Evolutionary conservation across 1,140 invertebrate species (phyloP).

Genomic region (Colletes latitarsis): DNA sequence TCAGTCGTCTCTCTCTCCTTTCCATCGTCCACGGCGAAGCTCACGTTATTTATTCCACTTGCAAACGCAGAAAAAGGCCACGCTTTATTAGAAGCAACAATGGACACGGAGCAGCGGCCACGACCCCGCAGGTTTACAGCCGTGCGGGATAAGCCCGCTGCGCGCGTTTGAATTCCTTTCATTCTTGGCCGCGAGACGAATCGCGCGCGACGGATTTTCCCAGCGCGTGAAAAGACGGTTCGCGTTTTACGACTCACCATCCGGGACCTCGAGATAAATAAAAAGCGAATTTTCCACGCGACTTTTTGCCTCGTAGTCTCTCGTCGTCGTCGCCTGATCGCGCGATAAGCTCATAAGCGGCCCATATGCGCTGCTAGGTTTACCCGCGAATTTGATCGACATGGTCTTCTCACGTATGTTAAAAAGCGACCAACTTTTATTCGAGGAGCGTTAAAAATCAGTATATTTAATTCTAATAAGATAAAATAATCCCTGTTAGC

Average conservation of each 20-base stretch:
- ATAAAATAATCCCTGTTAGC: no score
- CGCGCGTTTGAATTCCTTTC: constrained; percentile 29
- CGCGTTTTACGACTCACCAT: background rate
- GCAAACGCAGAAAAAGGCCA: constrained; percentile 19
- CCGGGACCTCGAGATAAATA: constrained; percentile 14
- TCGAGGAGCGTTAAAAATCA: no score
- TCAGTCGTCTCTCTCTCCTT: background rate
- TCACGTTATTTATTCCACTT: constrained; percentile 33
- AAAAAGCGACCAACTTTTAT: no score
- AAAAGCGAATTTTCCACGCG: background rate
- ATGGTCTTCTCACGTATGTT: no score
- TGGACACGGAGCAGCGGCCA: background rate
- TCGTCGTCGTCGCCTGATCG: background rate
- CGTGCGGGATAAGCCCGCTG: background rate
- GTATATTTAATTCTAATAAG: no score
- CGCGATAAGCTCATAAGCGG: background rate
- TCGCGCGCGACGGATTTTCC: constrained; percentile 22
- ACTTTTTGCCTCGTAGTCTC: no score
- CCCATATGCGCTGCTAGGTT: no score
- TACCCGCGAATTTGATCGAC: no score
- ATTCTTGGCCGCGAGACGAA: constrained; percentile 19
- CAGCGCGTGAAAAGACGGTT: constrained; percentile 24
- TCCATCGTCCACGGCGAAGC: background rate
- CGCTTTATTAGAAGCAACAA: constrained; percentile 37
- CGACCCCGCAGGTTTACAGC: constrained; percentile 4